Conservation (phyloP, 2,888 invertebrate species). For the Hermaeophaga mercurialis region DNA sequence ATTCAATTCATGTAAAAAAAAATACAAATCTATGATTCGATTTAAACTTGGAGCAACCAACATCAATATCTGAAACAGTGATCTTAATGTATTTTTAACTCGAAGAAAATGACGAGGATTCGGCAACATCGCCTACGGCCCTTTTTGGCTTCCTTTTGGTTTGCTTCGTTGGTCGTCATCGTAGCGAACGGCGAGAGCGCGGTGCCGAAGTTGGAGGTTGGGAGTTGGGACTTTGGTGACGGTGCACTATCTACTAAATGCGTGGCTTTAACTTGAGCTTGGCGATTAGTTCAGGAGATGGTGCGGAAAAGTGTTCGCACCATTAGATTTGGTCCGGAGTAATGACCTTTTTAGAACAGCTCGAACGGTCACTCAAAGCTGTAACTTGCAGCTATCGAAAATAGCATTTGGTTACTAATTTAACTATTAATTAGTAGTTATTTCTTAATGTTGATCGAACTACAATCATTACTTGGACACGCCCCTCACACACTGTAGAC, state of each 20-base stretch:
- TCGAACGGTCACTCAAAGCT: slow-evolving; percentile 11
- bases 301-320: slow-evolving; percentile 25
- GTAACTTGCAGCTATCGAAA: slow-evolving; percentile 1
- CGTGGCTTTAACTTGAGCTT: slow-evolving; percentile 26
- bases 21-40: not conserved
- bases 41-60: not conserved
- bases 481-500: no score
- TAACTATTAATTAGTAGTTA: no score
- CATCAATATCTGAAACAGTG: slow-evolving; percentile 5
- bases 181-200: not conserved
- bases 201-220: not conserved
- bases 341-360: slow-evolving; percentile 26
- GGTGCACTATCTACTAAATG: slow-evolving; percentile 32
- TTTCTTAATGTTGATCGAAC: no score
- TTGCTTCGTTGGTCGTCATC: slow-evolving; percentile 14
- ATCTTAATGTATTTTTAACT: slow-evolving; percentile 17
- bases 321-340: slow-evolving; percentile 22
- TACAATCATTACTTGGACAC: no score
- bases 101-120: slow-evolving; percentile 9
- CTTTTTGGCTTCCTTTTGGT: slow-evolving; percentile 27
- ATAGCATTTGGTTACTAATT: no score
- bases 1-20: not conserved
- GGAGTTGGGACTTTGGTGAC: slow-evolving; percentile 24
- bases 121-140: slow-evolving; percentile 21
- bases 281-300: slow-evolving; percentile 30